These are phyloP conservation scores for Rhodophaea formosa DNA, from an alignment of 2,888 invertebrate genomes.

Conservation along the genomic window DNA sequence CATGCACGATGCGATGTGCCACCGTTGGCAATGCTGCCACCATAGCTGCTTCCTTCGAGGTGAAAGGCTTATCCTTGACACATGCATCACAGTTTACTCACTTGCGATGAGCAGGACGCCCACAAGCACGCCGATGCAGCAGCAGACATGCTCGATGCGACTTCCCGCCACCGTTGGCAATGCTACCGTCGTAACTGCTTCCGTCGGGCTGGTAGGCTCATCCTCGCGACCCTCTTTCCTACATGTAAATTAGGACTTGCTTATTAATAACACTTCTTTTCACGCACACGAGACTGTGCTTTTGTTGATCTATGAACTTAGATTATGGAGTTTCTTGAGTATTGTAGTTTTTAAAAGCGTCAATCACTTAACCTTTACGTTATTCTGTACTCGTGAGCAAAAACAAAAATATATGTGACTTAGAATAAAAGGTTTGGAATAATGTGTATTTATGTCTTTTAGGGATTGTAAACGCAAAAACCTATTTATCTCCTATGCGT, in stretches of 20 bases:
- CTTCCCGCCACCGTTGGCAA: slow-evolving; percentile 45
- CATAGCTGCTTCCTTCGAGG: slow-evolving; percentile 56
- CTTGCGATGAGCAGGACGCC: slow-evolving; percentile 78
- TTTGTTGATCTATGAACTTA: no score
- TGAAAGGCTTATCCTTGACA: slow-evolving; percentile 30
- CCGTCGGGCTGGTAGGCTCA: slow-evolving; percentile 70
- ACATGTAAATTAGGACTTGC: slow-evolving; percentile 28
- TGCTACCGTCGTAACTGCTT: slow-evolving; percentile 39
- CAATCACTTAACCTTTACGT: no score
- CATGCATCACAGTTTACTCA: slow-evolving; percentile 29
- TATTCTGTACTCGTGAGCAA: no score
- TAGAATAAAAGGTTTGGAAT: no score
- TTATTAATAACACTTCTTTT: no score
- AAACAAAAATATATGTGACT: no score
- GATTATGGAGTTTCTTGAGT: no score
- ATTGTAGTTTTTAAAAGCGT: no score
- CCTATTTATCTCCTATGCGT: neutral
- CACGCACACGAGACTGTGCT: no score
- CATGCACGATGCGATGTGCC: slow-evolving; percentile 70
- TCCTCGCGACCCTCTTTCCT: slow-evolving; percentile 78
- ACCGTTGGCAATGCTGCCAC: slow-evolving; percentile 30
- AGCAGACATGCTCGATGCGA: slow-evolving; percentile 76
- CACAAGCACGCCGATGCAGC: slow-evolving; percentile 77
- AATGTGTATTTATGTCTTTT: no score
- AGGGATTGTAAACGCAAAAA: no score